These are phyloP conservation scores for Anser cygnoides DNA, from an alignment of 2,113 vertebrate genomes.

Conservation along the genomic window DNA sequence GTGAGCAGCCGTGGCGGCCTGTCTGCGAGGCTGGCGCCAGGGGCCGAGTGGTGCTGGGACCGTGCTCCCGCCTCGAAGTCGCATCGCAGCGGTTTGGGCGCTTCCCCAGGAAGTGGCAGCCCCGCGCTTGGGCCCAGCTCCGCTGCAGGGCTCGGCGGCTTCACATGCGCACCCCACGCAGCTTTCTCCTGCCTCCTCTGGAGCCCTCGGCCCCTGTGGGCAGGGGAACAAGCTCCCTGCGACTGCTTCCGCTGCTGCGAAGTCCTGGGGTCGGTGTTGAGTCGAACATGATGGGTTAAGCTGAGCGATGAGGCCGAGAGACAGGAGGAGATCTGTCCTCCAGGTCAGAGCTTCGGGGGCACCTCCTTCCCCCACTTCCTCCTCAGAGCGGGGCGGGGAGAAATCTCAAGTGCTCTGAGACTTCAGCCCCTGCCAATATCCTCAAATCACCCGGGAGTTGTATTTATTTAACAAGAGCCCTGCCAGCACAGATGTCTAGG, in stretches of 20 bases:
- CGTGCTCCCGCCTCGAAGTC: neutral
- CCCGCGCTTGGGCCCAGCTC: neutral
- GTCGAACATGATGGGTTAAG: neutral
- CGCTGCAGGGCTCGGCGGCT: fast-evolving
- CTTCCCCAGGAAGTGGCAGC: neutral
- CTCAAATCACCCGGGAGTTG: neutral
- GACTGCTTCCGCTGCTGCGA: neutral
- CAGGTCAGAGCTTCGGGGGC: neutral
- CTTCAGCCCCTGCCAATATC: neutral
- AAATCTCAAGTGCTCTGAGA: neutral
- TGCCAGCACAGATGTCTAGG: neutral
- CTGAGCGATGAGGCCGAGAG: neutral
- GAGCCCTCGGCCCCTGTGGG: neutral
- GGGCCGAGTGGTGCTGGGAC: neutral
- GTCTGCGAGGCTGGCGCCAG: neutral
- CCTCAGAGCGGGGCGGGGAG: neutral
- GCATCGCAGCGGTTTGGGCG: neutral
- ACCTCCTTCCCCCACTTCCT: neutral
- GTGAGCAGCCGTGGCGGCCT: neutral
- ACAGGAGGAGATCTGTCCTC: neutral
- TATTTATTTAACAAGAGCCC: neutral
- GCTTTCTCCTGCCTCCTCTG: neutral
- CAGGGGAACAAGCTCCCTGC: neutral
- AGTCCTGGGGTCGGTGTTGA: neutral
- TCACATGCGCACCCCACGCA: neutral